These are phyloP conservation scores for Hartigia nigra DNA, from an alignment of 2,888 invertebrate genomes.

Conservation along the genomic window DNA sequence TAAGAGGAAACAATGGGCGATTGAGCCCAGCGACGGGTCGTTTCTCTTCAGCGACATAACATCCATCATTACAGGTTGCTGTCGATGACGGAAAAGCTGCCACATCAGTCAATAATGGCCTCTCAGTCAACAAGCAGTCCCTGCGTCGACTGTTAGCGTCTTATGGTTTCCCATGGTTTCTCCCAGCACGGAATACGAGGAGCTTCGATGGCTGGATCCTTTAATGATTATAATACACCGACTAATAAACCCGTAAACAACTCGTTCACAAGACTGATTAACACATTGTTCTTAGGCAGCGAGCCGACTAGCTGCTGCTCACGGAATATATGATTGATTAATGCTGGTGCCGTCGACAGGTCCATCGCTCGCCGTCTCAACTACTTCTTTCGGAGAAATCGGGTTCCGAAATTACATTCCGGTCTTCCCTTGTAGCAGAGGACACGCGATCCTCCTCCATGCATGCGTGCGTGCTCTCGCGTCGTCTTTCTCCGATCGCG, in stretches of 20 bases:
- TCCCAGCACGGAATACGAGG: neutral
- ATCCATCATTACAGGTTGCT: neutral
- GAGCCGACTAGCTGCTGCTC: neutral
- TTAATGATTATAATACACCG: slow-evolving; percentile 6
- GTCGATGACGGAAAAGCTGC: neutral
- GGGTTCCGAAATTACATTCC: slow-evolving; percentile 7
- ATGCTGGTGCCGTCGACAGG: slow-evolving; percentile 14
- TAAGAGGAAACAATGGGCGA: neutral
- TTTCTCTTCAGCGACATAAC: neutral
- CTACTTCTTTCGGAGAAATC: neutral
- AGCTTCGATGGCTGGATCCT: neutral
- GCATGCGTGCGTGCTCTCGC: neutral
- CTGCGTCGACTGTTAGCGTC: neutral
- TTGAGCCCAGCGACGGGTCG: neutral
- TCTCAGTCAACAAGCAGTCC: neutral
- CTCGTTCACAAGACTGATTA: slow-evolving; percentile 24
- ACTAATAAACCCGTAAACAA: slow-evolving; percentile 24
- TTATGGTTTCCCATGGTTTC: slow-evolving; percentile 1
- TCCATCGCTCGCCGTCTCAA: slow-evolving; percentile 12
- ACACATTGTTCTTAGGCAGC: slow-evolving; percentile 31
- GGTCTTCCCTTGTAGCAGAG: neutral
- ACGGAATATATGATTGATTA: slow-evolving; percentile 16
- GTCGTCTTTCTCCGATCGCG: neutral
- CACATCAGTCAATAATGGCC: neutral
- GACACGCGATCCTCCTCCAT: neutral